Evolutionary conservation across 2,797 vertebrate genomes (phyloP).

Genomic region (Rhinogobio ventralis): DNA sequence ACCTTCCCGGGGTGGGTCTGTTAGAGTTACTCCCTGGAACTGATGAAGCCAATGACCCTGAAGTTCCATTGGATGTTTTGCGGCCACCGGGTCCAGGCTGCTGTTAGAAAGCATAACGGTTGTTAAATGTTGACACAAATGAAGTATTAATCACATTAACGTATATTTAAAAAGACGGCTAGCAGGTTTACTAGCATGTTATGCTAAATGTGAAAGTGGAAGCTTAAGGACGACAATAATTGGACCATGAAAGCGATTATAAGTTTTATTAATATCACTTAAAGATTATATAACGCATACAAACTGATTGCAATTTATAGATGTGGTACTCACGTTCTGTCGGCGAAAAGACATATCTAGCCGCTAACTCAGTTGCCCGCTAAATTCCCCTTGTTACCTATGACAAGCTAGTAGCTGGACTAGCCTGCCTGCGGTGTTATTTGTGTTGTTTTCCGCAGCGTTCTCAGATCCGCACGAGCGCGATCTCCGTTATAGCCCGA

Average conservation of each 20-base stretch:
- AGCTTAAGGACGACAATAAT: conserved; percentile 19
- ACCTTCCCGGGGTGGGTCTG: conserved; percentile 80
- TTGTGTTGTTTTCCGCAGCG: conserved; percentile 15
- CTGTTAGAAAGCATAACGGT: conserved; percentile 65
- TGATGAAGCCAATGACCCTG: conserved; percentile 81
- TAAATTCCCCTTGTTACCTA: conserved; percentile 54
- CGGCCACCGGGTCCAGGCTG: conserved; percentile 81
- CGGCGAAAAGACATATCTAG: conserved; percentile 63
- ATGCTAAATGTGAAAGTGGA: background rate
- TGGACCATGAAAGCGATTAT: background rate
- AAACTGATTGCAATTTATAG: background rate
- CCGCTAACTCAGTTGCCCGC: conserved; percentile 46
- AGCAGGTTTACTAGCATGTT: conserved; percentile 15
- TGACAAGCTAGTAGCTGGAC: conserved; percentile 41
- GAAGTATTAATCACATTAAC: background rate
- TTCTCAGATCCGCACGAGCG: conserved; percentile 33
- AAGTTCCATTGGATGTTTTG: conserved; percentile 82
- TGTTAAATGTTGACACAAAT: background rate
- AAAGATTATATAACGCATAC: background rate
- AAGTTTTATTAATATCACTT: background rate
- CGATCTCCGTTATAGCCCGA: conserved; percentile 41
- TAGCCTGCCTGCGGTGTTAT: conserved; percentile 47
- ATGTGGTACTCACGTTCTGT: conserved; percentile 59
- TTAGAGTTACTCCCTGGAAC: conserved; percentile 71
- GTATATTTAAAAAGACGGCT: background rate